phyloP scores from a whole-genome alignment of 2,113 vertebrate species.

The Morone saxatilis region DNA sequence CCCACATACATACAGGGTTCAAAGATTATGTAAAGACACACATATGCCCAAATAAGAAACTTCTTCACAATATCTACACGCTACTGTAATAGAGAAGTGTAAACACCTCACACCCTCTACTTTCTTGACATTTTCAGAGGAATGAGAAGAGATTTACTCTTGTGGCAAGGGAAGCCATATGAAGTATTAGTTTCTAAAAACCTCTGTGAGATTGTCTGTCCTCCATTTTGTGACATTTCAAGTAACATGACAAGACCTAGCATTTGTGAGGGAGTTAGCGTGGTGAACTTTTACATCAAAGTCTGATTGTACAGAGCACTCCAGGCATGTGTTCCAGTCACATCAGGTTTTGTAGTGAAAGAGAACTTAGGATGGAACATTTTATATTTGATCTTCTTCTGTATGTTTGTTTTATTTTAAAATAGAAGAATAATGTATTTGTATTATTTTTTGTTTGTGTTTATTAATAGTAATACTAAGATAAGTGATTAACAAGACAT shows the following conservation, averaged over 20 bases:
- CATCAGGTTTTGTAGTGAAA: too few relatives aligned
- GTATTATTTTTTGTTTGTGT: too few relatives aligned
- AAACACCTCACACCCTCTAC: conserved; percentile 6
- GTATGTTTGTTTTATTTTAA: not conserved
- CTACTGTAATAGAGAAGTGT: not conserved
- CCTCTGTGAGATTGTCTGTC: conserved; percentile 33
- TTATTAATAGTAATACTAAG: too few relatives aligned
- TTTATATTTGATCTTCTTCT: not conserved
- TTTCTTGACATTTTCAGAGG: conserved; percentile 54
- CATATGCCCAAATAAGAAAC: not conserved
- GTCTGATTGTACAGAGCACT: not conserved
- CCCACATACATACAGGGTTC: not conserved
- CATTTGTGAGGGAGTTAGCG: conserved; percentile 21
- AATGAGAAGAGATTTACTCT: conserved; percentile 35
- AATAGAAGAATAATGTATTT: too few relatives aligned
- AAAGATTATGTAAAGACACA: not conserved
- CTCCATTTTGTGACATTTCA: conserved; percentile 50
- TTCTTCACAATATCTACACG: not conserved
- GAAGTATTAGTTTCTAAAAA: conserved; percentile 32
- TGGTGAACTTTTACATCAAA: conserved; percentile 16
- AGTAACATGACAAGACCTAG: not conserved
- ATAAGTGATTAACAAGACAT: too few relatives aligned
- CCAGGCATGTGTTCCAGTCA: not conserved
- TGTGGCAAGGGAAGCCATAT: conserved; percentile 28
- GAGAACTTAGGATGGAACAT: too few relatives aligned